A percentile compares a stretch with the other conserved stretches of the same genome.
phyloP scores from a whole-genome alignment of 1,140 invertebrate genomes.

The Andrena cerasifolii region DNA sequence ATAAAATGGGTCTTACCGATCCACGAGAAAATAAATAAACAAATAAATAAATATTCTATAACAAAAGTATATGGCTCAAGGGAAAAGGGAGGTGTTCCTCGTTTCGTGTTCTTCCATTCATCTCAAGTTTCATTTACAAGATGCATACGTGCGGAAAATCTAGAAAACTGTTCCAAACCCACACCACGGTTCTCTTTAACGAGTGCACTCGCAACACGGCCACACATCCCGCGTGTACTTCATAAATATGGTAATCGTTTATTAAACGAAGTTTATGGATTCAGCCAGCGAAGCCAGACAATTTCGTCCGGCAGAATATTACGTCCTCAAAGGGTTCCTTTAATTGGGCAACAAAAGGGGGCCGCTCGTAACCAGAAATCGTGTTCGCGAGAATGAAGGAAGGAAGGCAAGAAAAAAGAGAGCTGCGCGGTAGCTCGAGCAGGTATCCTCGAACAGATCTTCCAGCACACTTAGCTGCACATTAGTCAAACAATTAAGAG shows the following conservation, averaged over 20 bases:
- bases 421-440: neutral
- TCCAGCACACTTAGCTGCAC: slow-evolving; percentile 65
- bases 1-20: too few species aligned
- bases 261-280: slow-evolving; percentile 36
- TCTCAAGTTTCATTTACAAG: too few species aligned
- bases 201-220: too few species aligned
- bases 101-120: too few species aligned
- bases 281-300: slow-evolving; percentile 1
- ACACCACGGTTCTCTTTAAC: too few species aligned
- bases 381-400: slow-evolving; percentile 27
- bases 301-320: slow-evolving; percentile 20
- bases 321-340: slow-evolving; percentile 21
- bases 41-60: too few species aligned
- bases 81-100: too few species aligned
- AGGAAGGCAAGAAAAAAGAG: neutral
- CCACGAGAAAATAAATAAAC: too few species aligned
- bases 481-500: slow-evolving; percentile 82
- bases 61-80: too few species aligned
- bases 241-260: slow-evolving; percentile 52
- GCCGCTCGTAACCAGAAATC: slow-evolving; percentile 36
- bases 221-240: neutral
- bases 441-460: slow-evolving; percentile 21
- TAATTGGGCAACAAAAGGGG: slow-evolving; percentile 36
- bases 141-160: too few species aligned
- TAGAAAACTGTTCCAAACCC: too few species aligned